Evolutionary conservation across 2,113 vertebrate species (phyloP).

Genomic region (Ptyas mucosa): DNA sequence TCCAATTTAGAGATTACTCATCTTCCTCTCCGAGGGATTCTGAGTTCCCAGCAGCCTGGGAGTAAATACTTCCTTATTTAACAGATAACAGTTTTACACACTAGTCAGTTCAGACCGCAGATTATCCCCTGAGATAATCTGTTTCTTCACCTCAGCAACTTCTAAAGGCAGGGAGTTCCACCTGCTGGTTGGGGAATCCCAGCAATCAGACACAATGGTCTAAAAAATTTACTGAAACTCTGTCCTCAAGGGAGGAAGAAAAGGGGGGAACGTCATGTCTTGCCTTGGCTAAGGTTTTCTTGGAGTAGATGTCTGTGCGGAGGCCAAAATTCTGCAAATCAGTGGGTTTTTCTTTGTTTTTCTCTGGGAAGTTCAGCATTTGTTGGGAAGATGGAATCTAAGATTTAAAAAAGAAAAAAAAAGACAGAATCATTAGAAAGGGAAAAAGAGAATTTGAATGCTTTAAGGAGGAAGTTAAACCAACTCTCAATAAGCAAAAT

Average conservation of each 20-base stretch:
- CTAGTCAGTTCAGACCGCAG: not conserved
- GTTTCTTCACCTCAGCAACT: not conserved
- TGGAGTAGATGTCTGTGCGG: conserved; percentile 89
- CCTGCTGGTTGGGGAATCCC: too few relatives aligned
- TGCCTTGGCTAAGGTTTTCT: conserved; percentile 90
- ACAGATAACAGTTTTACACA: not conserved
- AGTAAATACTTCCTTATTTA: not conserved
- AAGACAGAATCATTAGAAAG: not conserved
- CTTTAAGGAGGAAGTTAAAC: not conserved
- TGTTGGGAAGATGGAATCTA: conserved; percentile 90
- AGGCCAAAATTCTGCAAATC: conserved; percentile 97
- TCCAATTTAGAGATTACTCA: not conserved
- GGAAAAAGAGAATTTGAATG: not conserved
- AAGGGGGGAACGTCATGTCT: not conserved
- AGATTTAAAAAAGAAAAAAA: not conserved
- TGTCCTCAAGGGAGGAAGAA: not conserved
- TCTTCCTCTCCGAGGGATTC: not conserved
- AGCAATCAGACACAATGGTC: not conserved
- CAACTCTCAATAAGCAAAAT: not conserved
- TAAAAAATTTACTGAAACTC: not conserved
- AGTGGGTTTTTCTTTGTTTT: conserved; percentile 88
- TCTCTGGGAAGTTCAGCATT: conserved; percentile 91
- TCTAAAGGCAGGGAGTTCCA: not conserved
- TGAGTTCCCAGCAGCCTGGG: too few relatives aligned
- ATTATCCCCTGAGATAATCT: not conserved